Evolutionary conservation across 2,888 invertebrate species (phyloP), one percentile per base, ranked within the genome.

Genomic region (Clanis bilineata): DNA sequence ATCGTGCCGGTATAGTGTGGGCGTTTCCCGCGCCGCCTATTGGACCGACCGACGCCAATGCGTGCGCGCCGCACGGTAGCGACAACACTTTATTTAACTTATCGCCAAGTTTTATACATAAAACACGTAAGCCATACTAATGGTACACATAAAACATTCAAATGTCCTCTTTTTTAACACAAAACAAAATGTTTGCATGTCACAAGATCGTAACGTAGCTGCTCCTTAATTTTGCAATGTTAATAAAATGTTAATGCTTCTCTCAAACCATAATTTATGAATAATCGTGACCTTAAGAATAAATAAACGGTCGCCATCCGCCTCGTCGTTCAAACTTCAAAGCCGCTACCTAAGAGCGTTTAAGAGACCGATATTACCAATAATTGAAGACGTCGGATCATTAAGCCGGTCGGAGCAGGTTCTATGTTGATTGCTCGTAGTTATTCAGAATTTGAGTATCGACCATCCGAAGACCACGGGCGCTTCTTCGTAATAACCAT

Each of bases 401-500:
- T 90, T 89, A 90, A 88, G 82, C 81, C 82, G 78, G 81, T 80
- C 82, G 81, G 80, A 80, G 85, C 85, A 76, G 86, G 82, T 82
- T 88, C 90, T 90, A 89, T 90, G 88, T 85, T 84, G 90, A 92
- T 92, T 87, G 82, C 88, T 85, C 83, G 88, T 90, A 88, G 88
- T 91, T 90, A 91, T 90, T 87, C 87, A 81, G 89, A 91, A 90
- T 90, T 88, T 84, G 86, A 86, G 79, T 80, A 85, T 82, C 83
- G 81, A 72, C 78, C 81, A 83, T 77, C 84, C 79, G 82, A 83
- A 76, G 82, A 82, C 86, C 82, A 82, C 87, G 81, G 86, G 81
- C 89, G 87, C 87, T 85, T 86, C 88, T 83, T 85, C 90, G 86
- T 91, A 92, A 92, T 92, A 87, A 90, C 88, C 86, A 90, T 92